Evolutionary conservation across 2,113 vertebrate genomes (phyloP), one percentile per base, ranked within the genome.

Genomic region (Petrocephalus zakoni): DNA sequence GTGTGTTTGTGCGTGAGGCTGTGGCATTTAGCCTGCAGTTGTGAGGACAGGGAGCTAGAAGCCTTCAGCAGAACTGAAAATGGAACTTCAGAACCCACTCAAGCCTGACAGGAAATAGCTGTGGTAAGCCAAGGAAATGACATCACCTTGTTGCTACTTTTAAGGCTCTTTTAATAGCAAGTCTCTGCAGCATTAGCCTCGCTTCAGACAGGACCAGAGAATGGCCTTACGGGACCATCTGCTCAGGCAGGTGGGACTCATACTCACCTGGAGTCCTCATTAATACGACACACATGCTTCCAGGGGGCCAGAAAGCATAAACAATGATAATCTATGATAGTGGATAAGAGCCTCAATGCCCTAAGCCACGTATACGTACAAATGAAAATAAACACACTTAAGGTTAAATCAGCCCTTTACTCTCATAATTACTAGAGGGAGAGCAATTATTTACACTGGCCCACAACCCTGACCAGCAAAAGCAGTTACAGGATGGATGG

Each of bases 31-130:
- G 85, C 83, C 68, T 88, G 91, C 93, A 94, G 90, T 91, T 90
- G 90, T 81, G 87, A 51, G 84, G 53, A 37, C 22, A 8, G 7
- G 1, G 10, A n/a, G 46, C 22, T 47, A 87, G 72, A 90, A 64
- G 88, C 64, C 88, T 47, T 25, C 82, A 87, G 85, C 89, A 91
- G 91, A 52, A 87, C 84, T 89, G 17, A 92, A 90, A 90, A 93
- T 94, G 93, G 93, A 93, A 94, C 93, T 95, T 93, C 90, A 92
- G 91, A 92, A 91, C 83, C 94, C 94, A 88, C 90, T 93, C 92
- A 94, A 93, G 93, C 93, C 93, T 93, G 15, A 91, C 93, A 95
- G 94, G 95, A 95, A 95, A 95, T 94, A 91, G 90, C 90, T 95
- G 94, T 92, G 95, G 95, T 93, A 89, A 94, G 87, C 93, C 93